A percentile compares a stretch with the other conserved stretches of the same genome.
Conservation (phyloP, 2,888 invertebrate genomes). For the Coleophora deauratella region DNA sequence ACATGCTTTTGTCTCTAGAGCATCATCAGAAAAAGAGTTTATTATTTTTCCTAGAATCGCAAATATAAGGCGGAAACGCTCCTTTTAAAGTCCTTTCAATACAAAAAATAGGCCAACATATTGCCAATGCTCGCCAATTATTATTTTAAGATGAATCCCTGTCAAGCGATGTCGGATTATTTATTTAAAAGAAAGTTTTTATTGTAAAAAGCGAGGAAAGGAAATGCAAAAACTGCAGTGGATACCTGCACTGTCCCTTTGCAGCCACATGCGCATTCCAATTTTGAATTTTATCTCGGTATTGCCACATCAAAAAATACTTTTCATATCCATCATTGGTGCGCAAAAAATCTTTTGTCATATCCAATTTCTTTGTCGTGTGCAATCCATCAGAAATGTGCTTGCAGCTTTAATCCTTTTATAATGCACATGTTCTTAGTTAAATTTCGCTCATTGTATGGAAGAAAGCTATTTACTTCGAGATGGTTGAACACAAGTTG, state of each 20-base stretch:
- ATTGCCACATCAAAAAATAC: constrained; percentile 51
- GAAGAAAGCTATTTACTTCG: not conserved
- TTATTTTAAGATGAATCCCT: constrained; percentile 68
- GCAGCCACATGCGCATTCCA: constrained; percentile 64
- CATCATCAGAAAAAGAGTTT: no score
- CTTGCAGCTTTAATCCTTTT: constrained; percentile 50
- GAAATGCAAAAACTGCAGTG: constrained; percentile 70
- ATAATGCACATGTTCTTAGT: constrained; percentile 21
- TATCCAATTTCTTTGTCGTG: constrained; percentile 41
- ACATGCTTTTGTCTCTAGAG: no score
- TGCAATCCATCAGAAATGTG: constrained; percentile 32
- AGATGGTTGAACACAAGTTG: no score
- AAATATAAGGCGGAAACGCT: no score
- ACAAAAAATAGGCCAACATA: constrained; percentile 22
- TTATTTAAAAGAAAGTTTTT: constrained; percentile 75
- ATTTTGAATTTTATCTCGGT: constrained; percentile 47
- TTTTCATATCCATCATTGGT: constrained; percentile 41
- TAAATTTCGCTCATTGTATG: constrained; percentile 9
- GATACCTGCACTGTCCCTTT: constrained; percentile 67
- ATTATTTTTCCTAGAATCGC: no score
- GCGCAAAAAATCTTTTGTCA: constrained; percentile 49
- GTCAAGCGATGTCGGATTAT: constrained; percentile 67
- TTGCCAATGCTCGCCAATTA: constrained; percentile 41
- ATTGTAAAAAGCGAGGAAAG: constrained; percentile 69
- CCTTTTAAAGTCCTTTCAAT: constrained; percentile 10